These are phyloP conservation scores for Lutjanus argentimaculatus DNA, from an alignment of 2,797 vertebrate species.

Conservation along the genomic window DNA sequence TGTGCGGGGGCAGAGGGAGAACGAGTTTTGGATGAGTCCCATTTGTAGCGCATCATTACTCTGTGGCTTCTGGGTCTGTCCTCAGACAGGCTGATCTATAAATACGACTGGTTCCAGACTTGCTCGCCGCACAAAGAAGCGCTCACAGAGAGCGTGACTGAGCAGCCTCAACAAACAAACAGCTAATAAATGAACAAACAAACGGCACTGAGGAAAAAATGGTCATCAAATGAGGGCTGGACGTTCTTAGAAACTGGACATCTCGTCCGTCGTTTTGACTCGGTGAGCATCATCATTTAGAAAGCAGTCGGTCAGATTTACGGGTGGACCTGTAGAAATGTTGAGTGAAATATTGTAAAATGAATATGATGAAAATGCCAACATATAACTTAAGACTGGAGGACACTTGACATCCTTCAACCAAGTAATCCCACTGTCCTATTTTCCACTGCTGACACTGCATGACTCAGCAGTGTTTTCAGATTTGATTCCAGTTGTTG, in stretches of 20 bases:
- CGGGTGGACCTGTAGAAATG: neutral
- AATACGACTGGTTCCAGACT: conserved; percentile 60
- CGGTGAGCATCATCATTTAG: neutral
- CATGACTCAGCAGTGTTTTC: too few species aligned
- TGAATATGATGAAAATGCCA: neutral
- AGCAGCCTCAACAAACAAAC: conserved; percentile 37
- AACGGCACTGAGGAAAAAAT: conserved; percentile 31
- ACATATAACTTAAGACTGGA: too few species aligned
- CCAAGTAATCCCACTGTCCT: neutral
- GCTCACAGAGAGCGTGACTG: neutral
- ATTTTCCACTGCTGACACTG: neutral
- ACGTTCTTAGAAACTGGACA: neutral
- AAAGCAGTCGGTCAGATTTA: neutral
- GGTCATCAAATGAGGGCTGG: conserved; percentile 15
- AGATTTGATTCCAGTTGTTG: too few species aligned
- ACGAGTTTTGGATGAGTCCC: conserved; percentile 76
- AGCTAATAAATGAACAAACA: conserved; percentile 21
- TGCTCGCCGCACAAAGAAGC: neutral
- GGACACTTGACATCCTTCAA: too few species aligned
- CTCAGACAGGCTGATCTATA: conserved; percentile 72
- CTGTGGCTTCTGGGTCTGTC: conserved; percentile 57
- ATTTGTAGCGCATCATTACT: conserved; percentile 80
- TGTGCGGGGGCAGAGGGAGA: conserved; percentile 38
- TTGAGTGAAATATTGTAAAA: neutral
- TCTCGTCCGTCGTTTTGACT: neutral